Evolutionary conservation across 2,113 vertebrate species (phyloP).

Genomic region (Sturnus vulgaris): DNA sequence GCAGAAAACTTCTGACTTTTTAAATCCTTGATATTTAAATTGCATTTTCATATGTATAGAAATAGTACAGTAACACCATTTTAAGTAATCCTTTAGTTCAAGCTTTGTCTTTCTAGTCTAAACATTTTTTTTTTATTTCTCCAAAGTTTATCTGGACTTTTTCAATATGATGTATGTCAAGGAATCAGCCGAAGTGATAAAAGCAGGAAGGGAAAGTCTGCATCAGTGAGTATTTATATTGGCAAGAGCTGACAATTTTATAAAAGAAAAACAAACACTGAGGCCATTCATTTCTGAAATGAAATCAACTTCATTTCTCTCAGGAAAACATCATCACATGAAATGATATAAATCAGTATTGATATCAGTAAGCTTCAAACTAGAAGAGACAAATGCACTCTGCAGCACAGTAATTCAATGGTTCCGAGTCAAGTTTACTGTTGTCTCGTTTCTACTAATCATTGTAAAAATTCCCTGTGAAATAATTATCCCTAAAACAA

Average conservation of each 20-base stretch:
- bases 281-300: conserved; percentile 75
- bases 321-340: conserved; percentile 60
- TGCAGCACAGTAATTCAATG: conserved; percentile 52
- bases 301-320: conserved; percentile 66
- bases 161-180: conserved; percentile 65
- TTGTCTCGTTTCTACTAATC: conserved; percentile 73
- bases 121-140: conserved; percentile 61
- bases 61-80: conserved; percentile 35
- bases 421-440: conserved; percentile 71
- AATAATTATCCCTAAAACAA: conserved; percentile 84
- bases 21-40: background rate
- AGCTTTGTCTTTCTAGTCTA: conserved; percentile 63
- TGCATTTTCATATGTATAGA: conserved; percentile 23
- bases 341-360: conserved; percentile 70
- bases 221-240: conserved; percentile 81
- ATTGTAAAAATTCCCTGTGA: conserved; percentile 74
- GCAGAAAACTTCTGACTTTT: conserved; percentile 1
- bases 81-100: conserved; percentile 51
- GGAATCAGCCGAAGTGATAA: conserved; percentile 68
- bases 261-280: conserved; percentile 73
- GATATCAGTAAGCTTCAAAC: conserved; percentile 54
- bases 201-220: conserved; percentile 73
- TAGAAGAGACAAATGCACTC: conserved; percentile 58
- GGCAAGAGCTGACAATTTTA: conserved; percentile 73
- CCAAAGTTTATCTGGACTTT: conserved; percentile 68